phyloP scores from a whole-genome alignment of 2,888 invertebrate genomes.

The Watsonalla binaria region DNA sequence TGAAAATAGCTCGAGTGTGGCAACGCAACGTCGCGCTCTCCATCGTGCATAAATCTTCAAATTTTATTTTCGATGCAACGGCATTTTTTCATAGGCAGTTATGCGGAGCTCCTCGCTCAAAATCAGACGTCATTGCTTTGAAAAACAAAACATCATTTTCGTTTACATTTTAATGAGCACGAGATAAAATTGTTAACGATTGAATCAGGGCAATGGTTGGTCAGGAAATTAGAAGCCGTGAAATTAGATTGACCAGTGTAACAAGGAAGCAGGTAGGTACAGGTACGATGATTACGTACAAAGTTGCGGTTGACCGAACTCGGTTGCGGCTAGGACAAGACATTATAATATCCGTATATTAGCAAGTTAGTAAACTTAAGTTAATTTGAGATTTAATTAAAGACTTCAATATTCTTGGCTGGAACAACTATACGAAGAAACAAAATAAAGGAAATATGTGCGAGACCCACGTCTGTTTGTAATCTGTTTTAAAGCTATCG shows the following conservation, averaged over 20 bases:
- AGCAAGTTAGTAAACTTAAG: background rate
- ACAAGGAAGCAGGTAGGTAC: constrained; percentile 28
- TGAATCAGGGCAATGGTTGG: constrained; percentile 16
- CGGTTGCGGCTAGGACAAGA: constrained; percentile 11
- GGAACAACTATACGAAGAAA: too few species aligned
- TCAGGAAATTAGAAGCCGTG: constrained; percentile 27
- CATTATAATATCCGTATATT: constrained; percentile 11
- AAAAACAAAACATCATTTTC: constrained; percentile 24
- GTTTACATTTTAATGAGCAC: constrained; percentile 16
- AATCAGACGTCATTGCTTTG: constrained; percentile 28
- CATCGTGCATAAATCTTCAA: constrained; percentile 72
- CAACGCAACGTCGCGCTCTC: constrained; percentile 71
- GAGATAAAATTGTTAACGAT: constrained; percentile 5
- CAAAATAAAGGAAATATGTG: too few species aligned
- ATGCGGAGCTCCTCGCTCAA: constrained; percentile 16
- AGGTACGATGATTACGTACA: constrained; percentile 26
- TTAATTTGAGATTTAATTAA: background rate
- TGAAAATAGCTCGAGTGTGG: constrained; percentile 75
- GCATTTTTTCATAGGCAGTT: constrained; percentile 34
- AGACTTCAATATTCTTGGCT: too few species aligned
- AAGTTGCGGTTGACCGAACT: constrained; percentile 30
- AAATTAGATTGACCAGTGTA: constrained; percentile 34
- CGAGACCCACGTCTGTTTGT: too few species aligned
- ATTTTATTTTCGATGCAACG: constrained; percentile 73
- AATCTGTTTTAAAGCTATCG: too few species aligned